Evolutionary conservation across 2,888 invertebrate species (phyloP).

Genomic region (Pollenia labialis): DNA sequence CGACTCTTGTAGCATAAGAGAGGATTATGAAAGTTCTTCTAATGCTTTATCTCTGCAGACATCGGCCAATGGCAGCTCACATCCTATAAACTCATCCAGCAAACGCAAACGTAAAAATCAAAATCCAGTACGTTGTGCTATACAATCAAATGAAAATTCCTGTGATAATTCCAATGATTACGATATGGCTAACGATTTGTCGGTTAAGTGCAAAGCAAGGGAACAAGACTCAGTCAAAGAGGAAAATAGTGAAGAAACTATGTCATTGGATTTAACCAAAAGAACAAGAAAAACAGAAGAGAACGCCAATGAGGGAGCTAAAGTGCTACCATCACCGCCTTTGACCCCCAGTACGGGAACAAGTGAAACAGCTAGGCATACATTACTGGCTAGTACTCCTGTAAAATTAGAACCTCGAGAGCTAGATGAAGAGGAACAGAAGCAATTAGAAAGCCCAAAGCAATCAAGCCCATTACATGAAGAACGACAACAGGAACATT

Average conservation of each 20-base stretch:
- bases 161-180: slow-evolving; percentile 83
- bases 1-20: slow-evolving; percentile 85
- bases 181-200: slow-evolving; percentile 82
- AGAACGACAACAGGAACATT: slow-evolving; percentile 65
- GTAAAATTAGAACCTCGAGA: slow-evolving; percentile 78
- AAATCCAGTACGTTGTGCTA: slow-evolving; percentile 93
- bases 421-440: slow-evolving; percentile 57
- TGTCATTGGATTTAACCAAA: slow-evolving; percentile 77
- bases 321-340: slow-evolving; percentile 83
- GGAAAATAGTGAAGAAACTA: slow-evolving; percentile 79
- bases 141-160: slow-evolving; percentile 82
- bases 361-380: slow-evolving; percentile 64
- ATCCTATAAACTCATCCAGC: slow-evolving; percentile 83
- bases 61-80: slow-evolving; percentile 68
- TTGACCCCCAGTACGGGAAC: slow-evolving; percentile 79
- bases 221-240: slow-evolving; percentile 54
- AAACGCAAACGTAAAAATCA: slow-evolving; percentile 94
- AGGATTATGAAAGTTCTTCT: slow-evolving; percentile 79
- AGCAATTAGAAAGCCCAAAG: slow-evolving; percentile 1
- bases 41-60: slow-evolving; percentile 63
- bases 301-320: slow-evolving; percentile 79
- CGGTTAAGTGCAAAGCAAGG: slow-evolving; percentile 78
- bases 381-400: slow-evolving; percentile 63
- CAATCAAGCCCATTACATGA: background rate
- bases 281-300: slow-evolving; percentile 76